phyloP scores from a whole-genome alignment of 2,797 vertebrate species.

The Danio kyathit region DNA sequence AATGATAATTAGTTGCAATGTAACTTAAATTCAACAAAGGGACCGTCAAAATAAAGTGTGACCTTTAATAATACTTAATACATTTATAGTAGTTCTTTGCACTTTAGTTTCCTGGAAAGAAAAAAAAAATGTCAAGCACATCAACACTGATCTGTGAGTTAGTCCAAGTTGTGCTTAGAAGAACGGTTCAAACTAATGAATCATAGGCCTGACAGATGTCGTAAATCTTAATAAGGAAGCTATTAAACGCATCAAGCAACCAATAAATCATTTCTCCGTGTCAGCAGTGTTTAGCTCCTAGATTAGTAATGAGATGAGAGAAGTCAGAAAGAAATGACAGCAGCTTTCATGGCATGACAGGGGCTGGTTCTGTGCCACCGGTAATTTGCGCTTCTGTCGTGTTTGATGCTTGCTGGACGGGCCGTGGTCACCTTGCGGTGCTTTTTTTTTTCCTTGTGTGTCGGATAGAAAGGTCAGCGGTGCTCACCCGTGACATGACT shows the following conservation, averaged over 20 bases:
- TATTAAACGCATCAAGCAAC: constrained; percentile 63
- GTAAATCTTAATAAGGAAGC: constrained; percentile 66
- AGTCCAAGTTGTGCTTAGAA: constrained; percentile 46
- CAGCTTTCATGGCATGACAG: constrained; percentile 50
- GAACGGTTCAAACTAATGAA: constrained; percentile 56
- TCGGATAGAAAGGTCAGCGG: constrained; percentile 54
- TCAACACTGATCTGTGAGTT: not conserved
- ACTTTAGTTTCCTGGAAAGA: too few relatives aligned
- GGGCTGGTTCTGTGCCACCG: constrained; percentile 44
- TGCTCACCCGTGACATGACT: constrained; percentile 61
- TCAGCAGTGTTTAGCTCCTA: constrained; percentile 58
- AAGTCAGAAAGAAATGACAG: constrained; percentile 55
- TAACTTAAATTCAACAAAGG: too few relatives aligned
- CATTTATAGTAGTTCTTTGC: too few relatives aligned
- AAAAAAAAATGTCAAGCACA: too few relatives aligned
- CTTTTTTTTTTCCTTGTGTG: constrained; percentile 6
- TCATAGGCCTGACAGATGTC: constrained; percentile 54
- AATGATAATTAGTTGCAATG: too few relatives aligned
- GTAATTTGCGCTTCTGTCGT: constrained; percentile 57
- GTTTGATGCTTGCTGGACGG: constrained; percentile 45
- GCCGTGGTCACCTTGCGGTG: constrained; percentile 53
- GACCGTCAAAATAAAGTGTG: too few relatives aligned
- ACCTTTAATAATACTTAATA: too few relatives aligned
- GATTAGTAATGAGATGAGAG: constrained; percentile 58
- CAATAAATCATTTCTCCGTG: constrained; percentile 60